These are phyloP conservation scores for Struthidea cinerea DNA, from an alignment of 2,113 vertebrate species.

Conservation along the genomic window DNA sequence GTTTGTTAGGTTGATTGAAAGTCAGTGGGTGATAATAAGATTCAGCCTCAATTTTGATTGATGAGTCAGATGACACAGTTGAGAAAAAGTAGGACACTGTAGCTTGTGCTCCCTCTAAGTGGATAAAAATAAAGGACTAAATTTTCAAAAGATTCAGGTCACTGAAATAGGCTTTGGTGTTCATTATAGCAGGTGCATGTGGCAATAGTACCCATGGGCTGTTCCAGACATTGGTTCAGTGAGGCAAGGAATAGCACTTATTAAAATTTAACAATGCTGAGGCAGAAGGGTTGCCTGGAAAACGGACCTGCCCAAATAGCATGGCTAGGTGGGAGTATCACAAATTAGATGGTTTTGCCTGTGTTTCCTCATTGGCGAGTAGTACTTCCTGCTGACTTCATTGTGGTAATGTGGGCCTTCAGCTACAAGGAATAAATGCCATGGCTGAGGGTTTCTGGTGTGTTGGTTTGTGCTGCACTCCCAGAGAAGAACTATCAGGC, in stretches of 20 bases:
- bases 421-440: neutral
- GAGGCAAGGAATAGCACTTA: neutral
- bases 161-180: conserved; percentile 42
- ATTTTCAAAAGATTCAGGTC: conserved; percentile 57
- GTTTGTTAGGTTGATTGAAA: conserved; percentile 40
- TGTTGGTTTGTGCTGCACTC: neutral
- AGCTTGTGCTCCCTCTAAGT: conserved; percentile 2
- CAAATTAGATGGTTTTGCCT: neutral
- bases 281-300: neutral
- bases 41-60: conserved; percentile 42
- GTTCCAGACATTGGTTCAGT: neutral
- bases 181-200: conserved; percentile 30
- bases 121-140: conserved; percentile 62
- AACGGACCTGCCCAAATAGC: neutral
- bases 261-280: neutral
- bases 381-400: neutral
- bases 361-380: neutral
- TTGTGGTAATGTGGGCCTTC: neutral
- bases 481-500: neutral
- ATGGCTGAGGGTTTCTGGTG: neutral
- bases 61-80: conserved; percentile 50
- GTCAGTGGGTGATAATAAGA: conserved; percentile 34
- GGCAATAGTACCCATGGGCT: conserved; percentile 12
- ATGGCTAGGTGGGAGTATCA: neutral
- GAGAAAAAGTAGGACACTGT: conserved; percentile 54